Evolutionary conservation across 2,888 invertebrate species (phyloP), one percentile per base, ranked within the genome.

Genomic region (Euproctis similis): DNA sequence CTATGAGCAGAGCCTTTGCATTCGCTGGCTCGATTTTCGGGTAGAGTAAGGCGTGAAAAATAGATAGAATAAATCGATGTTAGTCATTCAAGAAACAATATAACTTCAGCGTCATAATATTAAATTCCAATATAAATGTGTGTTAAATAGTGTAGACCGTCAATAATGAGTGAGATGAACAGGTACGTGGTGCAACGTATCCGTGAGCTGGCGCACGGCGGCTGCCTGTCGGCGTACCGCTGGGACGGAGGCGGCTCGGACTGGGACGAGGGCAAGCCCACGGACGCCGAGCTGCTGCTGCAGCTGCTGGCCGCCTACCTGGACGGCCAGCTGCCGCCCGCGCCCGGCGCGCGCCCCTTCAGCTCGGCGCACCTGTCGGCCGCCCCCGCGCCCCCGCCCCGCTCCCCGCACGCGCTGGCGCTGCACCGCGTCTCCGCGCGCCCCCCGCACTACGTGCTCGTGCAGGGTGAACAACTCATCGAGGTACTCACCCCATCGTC

Each of bases 281-380:
- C 94, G n/a, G 97, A 97, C 84, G 89, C 94, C 12, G 92, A 91
- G 55, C 91, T 95, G 43, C 82, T 97, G 36, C 92, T 96, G 87
- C 95, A 95, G 67, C 71, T 95, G 46, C 86, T 96, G 42, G 92
- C 92, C 39, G 88, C 92, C 0, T 97, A 97, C 71, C 82, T 97
- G 80, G 97, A 97, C 70, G 96, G 96, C 1, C 95, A 96, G 2
- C 96, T 23, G 23, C 12, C 53, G 53, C 96, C 92, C 70, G 96
- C 96, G 21, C 10, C 73, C 90, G 90, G 11, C 91, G 32, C 31
- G 1, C 96, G 96, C 2, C 96, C 96, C 8, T 96, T 96, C 27
- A 96, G 96, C 9, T 98, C 98, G 0, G 98, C 98, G 0, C 95
- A 96, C 26, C 84, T 99, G 18, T 98, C 98, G 68, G 95, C 94